Conservation (phyloP, 1,140 invertebrate genomes). For the Pissodes strobi region DNA sequence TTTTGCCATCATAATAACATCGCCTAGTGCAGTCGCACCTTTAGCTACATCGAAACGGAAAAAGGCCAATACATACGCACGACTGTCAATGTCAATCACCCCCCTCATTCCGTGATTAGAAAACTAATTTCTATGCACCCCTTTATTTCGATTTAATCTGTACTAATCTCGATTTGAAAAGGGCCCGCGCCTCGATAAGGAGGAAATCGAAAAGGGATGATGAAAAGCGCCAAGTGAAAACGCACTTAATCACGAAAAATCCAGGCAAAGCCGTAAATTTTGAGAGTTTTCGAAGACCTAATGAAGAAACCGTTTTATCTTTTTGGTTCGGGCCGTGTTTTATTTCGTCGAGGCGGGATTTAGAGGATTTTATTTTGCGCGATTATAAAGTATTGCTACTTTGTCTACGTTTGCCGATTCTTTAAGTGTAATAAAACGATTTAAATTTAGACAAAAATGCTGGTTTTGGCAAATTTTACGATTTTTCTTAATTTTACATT, state of each 20-base stretch:
- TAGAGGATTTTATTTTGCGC: background rate
- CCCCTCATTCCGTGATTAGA: slow-evolving; percentile 32
- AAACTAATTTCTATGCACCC: slow-evolving; percentile 43
- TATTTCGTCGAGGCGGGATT: background rate
- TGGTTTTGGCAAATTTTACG: no score
- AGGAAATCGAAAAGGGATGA: slow-evolving; percentile 21
- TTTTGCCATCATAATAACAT: no score
- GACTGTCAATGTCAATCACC: slow-evolving; percentile 22
- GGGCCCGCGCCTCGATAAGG: slow-evolving; percentile 25
- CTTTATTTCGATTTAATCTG: slow-evolving; percentile 44
- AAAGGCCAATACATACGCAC: slow-evolving; percentile 11
- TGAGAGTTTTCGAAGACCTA: slow-evolving; percentile 1
- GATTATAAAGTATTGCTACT: background rate
- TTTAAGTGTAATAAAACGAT: no score
- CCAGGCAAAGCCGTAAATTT: slow-evolving; percentile 15
- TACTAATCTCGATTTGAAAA: slow-evolving; percentile 41
- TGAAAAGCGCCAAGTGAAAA: slow-evolving; percentile 20
- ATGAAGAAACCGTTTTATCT: slow-evolving; percentile 11
- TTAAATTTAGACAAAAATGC: no score
- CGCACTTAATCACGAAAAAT: slow-evolving; percentile 30
- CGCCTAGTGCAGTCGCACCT: slow-evolving; percentile 1
- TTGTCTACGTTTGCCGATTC: no score
- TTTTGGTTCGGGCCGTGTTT: background rate
- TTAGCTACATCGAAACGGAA: background rate
- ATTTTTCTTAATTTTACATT: no score